phyloP scores from a whole-genome alignment of 2,113 vertebrate genomes.

The Peromyscus californicus region DNA sequence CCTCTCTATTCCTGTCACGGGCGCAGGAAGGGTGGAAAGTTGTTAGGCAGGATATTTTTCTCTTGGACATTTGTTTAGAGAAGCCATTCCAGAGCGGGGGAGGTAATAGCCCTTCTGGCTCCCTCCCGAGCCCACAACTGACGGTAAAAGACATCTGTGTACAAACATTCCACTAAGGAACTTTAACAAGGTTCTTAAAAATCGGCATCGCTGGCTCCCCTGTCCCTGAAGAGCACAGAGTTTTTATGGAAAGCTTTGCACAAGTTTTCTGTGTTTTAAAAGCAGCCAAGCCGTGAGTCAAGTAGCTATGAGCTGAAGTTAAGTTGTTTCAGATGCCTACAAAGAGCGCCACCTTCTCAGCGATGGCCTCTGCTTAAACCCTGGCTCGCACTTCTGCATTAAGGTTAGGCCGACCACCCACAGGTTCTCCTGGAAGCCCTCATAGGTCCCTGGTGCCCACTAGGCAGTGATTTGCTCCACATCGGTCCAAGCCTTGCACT shows the following conservation, averaged over 20 bases:
- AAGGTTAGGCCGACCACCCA: not conserved
- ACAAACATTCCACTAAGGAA: not conserved
- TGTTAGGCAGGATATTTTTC: not conserved
- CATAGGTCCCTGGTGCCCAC: not conserved
- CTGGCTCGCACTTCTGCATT: fast-evolving
- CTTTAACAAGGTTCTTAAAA: not conserved
- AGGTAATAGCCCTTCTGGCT: fast-evolving
- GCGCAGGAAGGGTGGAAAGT: fast-evolving
- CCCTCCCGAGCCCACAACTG: fast-evolving
- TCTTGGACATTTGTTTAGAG: not conserved
- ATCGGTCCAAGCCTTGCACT: fast-evolving
- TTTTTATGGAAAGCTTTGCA: not conserved
- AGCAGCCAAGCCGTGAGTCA: not conserved
- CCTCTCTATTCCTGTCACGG: fast-evolving
- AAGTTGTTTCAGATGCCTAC: no score
- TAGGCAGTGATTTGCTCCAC: no score
- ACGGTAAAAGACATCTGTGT: not conserved
- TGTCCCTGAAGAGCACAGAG: not conserved
- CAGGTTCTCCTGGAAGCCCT: not conserved
- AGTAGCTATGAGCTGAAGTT: fast-evolving
- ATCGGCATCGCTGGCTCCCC: not conserved
- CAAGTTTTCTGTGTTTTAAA: not conserved
- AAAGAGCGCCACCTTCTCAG: fast-evolving
- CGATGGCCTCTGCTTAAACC: fast-evolving
- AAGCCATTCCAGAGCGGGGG: not conserved